Evolutionary conservation across 2,888 invertebrate species (phyloP).

Genomic region (Leptura quadrifasciata): DNA sequence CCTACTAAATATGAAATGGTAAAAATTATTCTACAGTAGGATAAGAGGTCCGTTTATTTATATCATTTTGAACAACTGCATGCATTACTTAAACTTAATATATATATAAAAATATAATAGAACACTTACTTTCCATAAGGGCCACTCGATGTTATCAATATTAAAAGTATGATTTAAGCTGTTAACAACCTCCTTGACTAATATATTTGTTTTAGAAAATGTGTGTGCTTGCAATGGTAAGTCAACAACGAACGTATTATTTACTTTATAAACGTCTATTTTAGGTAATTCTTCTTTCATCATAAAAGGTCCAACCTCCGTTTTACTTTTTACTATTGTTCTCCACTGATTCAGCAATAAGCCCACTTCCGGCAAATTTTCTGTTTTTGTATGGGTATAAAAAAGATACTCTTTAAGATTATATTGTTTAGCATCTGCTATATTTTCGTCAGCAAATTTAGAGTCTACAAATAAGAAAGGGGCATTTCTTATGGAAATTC

Average conservation of each 20-base stretch:
- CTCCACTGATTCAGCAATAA: constrained; percentile 80
- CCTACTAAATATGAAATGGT: no score
- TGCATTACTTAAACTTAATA: not conserved
- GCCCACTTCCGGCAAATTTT: constrained; percentile 78
- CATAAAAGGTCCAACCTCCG: constrained; percentile 71
- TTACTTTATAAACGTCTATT: constrained; percentile 67
- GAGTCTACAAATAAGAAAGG: constrained; percentile 81
- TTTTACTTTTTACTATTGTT: constrained; percentile 77
- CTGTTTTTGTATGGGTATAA: constrained; percentile 80
- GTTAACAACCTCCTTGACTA: constrained; percentile 59
- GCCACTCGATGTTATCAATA: constrained; percentile 72
- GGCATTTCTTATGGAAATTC: constrained; percentile 84
- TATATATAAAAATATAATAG: not conserved
- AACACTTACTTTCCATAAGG: constrained; percentile 75
- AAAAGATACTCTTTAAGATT: constrained; percentile 78
- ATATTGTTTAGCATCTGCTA: constrained; percentile 66
- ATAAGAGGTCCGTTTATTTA: no score
- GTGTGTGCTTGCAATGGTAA: constrained; percentile 69
- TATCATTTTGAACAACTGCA: no score
- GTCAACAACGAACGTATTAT: constrained; percentile 70
- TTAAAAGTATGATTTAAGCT: constrained; percentile 65
- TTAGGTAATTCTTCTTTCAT: constrained; percentile 67
- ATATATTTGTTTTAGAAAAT: constrained; percentile 62
- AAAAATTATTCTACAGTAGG: no score
- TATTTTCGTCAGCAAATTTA: constrained; percentile 75